Evolutionary conservation across 2,888 invertebrate species (phyloP), one percentile per base, ranked within the genome.

Genomic region (Campopleginae sp.): DNA sequence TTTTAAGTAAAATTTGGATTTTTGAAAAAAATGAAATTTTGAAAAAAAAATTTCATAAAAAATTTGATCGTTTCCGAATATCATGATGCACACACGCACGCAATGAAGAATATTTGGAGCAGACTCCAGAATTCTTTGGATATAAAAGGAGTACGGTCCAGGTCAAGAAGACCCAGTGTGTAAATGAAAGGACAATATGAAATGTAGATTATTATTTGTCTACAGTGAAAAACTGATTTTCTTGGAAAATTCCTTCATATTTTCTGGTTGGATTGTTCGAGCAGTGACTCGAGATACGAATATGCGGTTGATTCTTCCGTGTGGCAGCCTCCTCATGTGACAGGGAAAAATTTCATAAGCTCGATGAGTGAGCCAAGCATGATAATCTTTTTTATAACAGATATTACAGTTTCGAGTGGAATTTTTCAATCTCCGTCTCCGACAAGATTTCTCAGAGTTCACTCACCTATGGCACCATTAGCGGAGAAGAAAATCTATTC

Each of bases 371-470:
- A 27, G 58, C 58, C 38, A 19, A 33, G n/a, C 65, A n/a, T 65
- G 31, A 58, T 65, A n/a, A 10, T 65, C 38, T 38, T 65, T 65
- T 63, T 38, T 19, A 38, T 38, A 38, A 38, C 38, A n/a, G 38
- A 65, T 33, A 65, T 38, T 65, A 33, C 33, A 27, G 38, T 65
- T 65, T 38, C n/a, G 38, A 65, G 65, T 33, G n/a, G 38, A 65
- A 65, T 65, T 65, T 65, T 33, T 54, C 19, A 42, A 76, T 75
- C 75, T 54, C 31, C 42, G 48, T 51, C 66, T 38, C 48, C 51
- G 65, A 38, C 66, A 33, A 77, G 51, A 38, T 46, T 76, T 65
- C 7, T 31, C 44, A 5, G 31, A 27, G 42, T 65, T 65, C 65
- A 65, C 31, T 65, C 33, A 65, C 38, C 65, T 27, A n/a, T 38